A percentile compares a stretch with the other conserved stretches of the same genome.
Conservation (phyloP, 2,113 vertebrate genomes). For the Amblyopsis rosae region DNA sequence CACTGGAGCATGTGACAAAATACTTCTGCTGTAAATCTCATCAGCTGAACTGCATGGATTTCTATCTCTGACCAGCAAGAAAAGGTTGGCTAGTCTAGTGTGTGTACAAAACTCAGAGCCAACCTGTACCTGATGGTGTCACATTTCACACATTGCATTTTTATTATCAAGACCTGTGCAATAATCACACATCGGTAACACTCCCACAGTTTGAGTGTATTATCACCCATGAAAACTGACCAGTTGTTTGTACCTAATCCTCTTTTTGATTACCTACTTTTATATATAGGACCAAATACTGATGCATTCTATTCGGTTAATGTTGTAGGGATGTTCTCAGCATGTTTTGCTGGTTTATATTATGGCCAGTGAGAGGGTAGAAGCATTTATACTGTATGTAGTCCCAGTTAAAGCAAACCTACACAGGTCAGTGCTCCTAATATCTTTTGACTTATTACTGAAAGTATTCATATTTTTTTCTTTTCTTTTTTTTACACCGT, state of each 20-base stretch:
- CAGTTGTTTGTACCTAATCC: slow-evolving; percentile 47
- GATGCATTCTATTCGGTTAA: slow-evolving; percentile 42
- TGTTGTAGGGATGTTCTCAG: slow-evolving; percentile 55
- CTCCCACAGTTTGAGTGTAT: slow-evolving; percentile 51
- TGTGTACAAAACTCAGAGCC: slow-evolving; percentile 9
- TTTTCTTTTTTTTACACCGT: slow-evolving; percentile 41
- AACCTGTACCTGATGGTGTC: slow-evolving; percentile 36
- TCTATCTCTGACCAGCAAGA: slow-evolving; percentile 16
- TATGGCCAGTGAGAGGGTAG: slow-evolving; percentile 19
- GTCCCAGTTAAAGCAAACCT: slow-evolving; percentile 10
- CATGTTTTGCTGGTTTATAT: slow-evolving; percentile 24
- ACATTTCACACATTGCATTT: slow-evolving; percentile 40
- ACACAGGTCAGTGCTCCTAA: slow-evolving; percentile 7
- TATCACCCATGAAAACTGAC: slow-evolving; percentile 36
- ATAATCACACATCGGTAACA: slow-evolving; percentile 56
- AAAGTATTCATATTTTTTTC: slow-evolving; percentile 30
- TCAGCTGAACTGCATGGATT: slow-evolving; percentile 35
- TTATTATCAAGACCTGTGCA: slow-evolving; percentile 48
- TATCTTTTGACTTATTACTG: slow-evolving; percentile 16
- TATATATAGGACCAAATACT: slow-evolving; percentile 53
- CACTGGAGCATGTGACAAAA: slow-evolving; percentile 10
- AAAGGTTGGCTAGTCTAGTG: not conserved
- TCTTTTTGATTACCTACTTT: slow-evolving; percentile 43
- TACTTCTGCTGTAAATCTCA: slow-evolving; percentile 28
- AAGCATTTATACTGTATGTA: slow-evolving; percentile 19